Base-by-base conservation (phyloP, 2,888 invertebrate genomes). In the Cephus sareptanus region DNA sequence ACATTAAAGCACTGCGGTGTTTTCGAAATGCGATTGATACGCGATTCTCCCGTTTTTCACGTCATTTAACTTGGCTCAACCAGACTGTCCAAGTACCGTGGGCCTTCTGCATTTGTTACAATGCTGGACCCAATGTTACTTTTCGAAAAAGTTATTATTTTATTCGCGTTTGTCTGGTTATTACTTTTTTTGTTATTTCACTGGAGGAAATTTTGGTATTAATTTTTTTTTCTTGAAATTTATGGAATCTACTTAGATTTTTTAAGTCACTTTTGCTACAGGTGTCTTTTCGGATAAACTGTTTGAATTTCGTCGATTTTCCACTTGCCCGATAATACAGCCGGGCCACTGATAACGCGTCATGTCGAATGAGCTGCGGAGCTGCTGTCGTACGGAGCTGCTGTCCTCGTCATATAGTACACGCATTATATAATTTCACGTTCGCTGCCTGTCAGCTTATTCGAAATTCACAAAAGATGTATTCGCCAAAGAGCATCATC, bases 361-460 rank as follows among this genome's bases (percentile, higher is more conserved):
- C 56, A 2, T 56, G 9, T 56, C 56, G 56, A 56, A 23, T 23
- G 15, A 30, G 30, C n/a, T n/a, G n/a, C n/a, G n/a, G n/a, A n/a
- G n/a, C n/a, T n/a, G n/a, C n/a, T n/a, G n/a, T n/a, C n/a, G n/a
- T n/a, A n/a, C n/a, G n/a, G n/a, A n/a, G 30, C 30, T 30, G 9
- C 9, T 23, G 56, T 23, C 0, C 23, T 56, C 56, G 56, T 56
- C 79, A 81, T 79, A 80, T 82, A 82, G 83, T 81, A 81, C 81
- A 69, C 74, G 83, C 79, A 81, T 83, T 83, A 83, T 82, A 81
- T 80, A 77, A 82, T 80, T 76, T 80, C 74, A 79, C 82, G 79
- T 83, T 82, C 84, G 40, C 77, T 78, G 79, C 75, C 81, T 79
- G 81, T 82, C 80, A 76, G 82, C 81, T 80, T 81, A 84, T 84